Conservation (phyloP, 2,888 invertebrate species). For the Drosophila prolongata region DNA sequence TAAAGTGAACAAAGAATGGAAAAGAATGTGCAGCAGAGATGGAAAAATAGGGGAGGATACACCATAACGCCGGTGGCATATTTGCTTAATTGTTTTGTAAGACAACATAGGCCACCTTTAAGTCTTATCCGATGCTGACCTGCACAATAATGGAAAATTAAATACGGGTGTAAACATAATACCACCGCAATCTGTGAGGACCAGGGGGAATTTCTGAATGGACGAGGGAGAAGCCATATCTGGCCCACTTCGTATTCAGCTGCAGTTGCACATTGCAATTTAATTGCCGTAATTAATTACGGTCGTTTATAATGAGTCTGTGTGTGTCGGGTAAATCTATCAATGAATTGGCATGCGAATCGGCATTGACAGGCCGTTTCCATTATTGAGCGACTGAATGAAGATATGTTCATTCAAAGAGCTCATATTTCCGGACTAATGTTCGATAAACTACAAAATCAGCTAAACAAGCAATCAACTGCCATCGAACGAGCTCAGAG, state of each 20-base stretch:
- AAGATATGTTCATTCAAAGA: slow-evolving; percentile 3
- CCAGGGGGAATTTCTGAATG: not conserved
- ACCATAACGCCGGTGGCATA: slow-evolving; percentile 22
- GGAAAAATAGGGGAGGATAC: not conserved
- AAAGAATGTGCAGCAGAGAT: not conserved
- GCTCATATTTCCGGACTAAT: slow-evolving; percentile 23
- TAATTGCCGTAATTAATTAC: slow-evolving; percentile 74
- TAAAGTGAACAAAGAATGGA: not conserved
- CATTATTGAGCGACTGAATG: slow-evolving; percentile 20
- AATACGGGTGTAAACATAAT: slow-evolving; percentile 50
- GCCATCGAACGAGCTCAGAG: slow-evolving; percentile 25
- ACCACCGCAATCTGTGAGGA: not conserved
- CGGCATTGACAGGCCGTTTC: slow-evolving; percentile 10
- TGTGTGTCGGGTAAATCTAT: slow-evolving; percentile 33
- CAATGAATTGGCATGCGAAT: slow-evolving; percentile 56
- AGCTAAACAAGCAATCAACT: slow-evolving; percentile 45
- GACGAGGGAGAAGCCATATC: not conserved
- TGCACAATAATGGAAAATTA: slow-evolving; percentile 49
- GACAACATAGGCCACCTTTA: slow-evolving; percentile 20
- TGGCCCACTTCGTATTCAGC: slow-evolving; percentile 42
- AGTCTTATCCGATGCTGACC: slow-evolving; percentile 24
- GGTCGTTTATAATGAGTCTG: slow-evolving; percentile 22
- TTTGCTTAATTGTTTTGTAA: slow-evolving; percentile 52
- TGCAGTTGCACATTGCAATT: slow-evolving; percentile 67
- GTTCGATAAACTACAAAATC: slow-evolving; percentile 27